phyloP scores from a whole-genome alignment of 2,113 vertebrate genomes.

The Lethenteron reissneri region DNA sequence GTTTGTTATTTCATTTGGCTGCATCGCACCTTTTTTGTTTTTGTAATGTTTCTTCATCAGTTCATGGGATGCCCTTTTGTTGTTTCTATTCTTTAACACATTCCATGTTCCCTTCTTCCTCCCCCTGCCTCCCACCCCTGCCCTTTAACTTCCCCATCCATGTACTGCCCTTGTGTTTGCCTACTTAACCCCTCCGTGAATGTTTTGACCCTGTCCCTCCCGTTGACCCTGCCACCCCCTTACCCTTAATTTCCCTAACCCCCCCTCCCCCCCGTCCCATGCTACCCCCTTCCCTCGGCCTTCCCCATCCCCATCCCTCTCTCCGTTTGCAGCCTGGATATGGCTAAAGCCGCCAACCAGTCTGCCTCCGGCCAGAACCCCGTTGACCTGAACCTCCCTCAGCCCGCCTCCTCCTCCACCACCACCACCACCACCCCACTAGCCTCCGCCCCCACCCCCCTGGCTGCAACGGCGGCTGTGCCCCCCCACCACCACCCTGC shows the following conservation, averaged over 20 bases:
- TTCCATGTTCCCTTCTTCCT: conserved; percentile 45
- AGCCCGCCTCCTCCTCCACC: conserved; percentile 32
- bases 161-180: conserved; percentile 19
- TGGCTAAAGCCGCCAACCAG: conserved; percentile 91
- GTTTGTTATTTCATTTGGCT: no score
- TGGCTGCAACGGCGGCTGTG: conserved; percentile 36
- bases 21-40: conserved; percentile 20
- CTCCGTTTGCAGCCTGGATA: conserved; percentile 67
- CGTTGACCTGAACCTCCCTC: conserved; percentile 54
- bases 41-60: conserved; percentile 29
- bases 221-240: conserved; percentile 5
- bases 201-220: conserved; percentile 20
- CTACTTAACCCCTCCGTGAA: conserved; percentile 19
- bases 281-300: conserved; percentile 22
- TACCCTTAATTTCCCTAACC: not conserved
- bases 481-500: conserved; percentile 49
- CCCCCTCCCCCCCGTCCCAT: conserved; percentile 14
- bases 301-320: conserved; percentile 29
- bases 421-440: conserved; percentile 39
- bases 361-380: conserved; percentile 47
- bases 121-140: conserved; percentile 38
- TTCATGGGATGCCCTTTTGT: conserved; percentile 42
- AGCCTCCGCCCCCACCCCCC: conserved; percentile 40
- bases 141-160: conserved; percentile 18
- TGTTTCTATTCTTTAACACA: conserved; percentile 58